Evolutionary conservation across 2,888 invertebrate genomes (phyloP).

Genomic region (Ligdia adustata): DNA sequence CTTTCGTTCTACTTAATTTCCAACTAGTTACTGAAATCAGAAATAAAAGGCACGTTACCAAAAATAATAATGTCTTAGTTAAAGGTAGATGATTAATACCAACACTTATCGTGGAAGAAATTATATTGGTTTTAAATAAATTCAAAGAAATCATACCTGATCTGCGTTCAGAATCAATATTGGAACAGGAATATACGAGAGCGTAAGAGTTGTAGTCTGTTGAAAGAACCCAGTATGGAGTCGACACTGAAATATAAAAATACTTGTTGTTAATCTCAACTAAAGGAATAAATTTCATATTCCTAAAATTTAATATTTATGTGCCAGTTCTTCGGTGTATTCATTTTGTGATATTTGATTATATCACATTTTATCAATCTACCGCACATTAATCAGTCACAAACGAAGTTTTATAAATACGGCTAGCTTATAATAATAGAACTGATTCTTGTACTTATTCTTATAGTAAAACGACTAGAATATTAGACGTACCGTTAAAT

Average conservation of each 20-base stretch:
- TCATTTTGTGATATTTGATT: no score
- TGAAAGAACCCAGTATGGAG: conserved; percentile 84
- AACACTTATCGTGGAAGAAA: background rate
- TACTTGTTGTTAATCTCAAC: background rate
- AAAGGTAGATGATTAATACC: background rate
- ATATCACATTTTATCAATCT: background rate
- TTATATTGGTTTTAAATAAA: background rate
- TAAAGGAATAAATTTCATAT: background rate
- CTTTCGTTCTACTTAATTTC: conserved; percentile 55
- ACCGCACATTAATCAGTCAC: background rate
- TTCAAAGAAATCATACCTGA: conserved; percentile 47
- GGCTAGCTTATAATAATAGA: background rate
- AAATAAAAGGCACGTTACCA: background rate
- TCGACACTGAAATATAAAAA: conserved; percentile 47
- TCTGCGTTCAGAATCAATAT: conserved; percentile 47
- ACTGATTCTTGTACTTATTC: background rate
- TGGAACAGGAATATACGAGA: conserved; percentile 85
- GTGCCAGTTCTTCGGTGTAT: background rate
- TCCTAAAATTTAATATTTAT: background rate
- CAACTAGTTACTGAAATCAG: conserved; percentile 47
- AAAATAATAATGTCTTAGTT: background rate
- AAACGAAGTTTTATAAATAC: background rate
- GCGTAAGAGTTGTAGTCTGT: conserved; percentile 86
- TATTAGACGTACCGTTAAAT: conserved; percentile 32
- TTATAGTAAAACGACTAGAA: background rate